phyloP scores from a whole-genome alignment of 2,113 vertebrate genomes.

The Noturus placidus region DNA sequence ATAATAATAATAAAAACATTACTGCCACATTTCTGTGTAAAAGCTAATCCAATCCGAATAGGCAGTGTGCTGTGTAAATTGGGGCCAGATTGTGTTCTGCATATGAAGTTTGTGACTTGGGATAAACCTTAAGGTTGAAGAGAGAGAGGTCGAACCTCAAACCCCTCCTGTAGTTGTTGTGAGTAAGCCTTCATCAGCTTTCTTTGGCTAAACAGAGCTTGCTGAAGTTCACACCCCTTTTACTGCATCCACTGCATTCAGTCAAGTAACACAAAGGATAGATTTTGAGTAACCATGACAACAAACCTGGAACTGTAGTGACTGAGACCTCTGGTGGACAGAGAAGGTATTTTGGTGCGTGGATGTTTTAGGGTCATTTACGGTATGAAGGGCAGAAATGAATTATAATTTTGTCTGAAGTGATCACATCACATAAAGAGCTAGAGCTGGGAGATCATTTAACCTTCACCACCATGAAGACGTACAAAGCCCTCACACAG shows the following conservation, averaged over 20 bases:
- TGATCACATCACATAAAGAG: too few relatives aligned
- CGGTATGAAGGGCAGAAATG: not conserved
- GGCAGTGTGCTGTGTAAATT: not conserved
- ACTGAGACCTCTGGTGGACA: slow-evolving; percentile 27
- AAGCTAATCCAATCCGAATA: not conserved
- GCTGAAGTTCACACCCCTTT: slow-evolving; percentile 24
- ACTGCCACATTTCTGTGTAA: not conserved
- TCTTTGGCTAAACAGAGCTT: slow-evolving; percentile 8
- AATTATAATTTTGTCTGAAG: not conserved
- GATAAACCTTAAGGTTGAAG: not conserved
- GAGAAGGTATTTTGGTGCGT: not conserved
- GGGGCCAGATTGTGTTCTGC: too few relatives aligned
- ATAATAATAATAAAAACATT: not conserved
- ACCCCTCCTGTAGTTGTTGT: not conserved
- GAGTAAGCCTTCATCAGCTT: slow-evolving; percentile 1
- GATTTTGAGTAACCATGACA: slow-evolving; percentile 30
- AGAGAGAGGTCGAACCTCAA: not conserved
- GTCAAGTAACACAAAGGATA: slow-evolving; percentile 12
- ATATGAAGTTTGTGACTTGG: not conserved
- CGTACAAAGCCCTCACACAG: not conserved
- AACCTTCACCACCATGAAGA: not conserved
- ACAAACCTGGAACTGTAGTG: not conserved
- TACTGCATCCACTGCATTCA: slow-evolving; percentile 26
- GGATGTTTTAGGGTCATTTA: not conserved
- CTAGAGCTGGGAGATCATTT: not conserved